Evolutionary conservation across 2,113 vertebrate genomes (phyloP), one percentile per base, ranked within the genome.

Genomic region (Neolamprologus brichardi): DNA sequence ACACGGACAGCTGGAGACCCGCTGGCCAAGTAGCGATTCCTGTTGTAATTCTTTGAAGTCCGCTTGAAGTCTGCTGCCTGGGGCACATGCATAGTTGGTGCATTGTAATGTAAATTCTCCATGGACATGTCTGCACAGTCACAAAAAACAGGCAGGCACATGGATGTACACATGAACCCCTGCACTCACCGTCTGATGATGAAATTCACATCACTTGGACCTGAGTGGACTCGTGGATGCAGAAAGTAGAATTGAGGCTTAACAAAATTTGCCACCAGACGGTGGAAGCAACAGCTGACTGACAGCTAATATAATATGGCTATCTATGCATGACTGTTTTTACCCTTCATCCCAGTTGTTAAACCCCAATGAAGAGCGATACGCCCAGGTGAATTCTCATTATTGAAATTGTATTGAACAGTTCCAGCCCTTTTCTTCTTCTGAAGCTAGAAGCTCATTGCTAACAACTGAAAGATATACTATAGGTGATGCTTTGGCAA

Each of bases 391-490:
- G 88, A 84, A 82, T 72, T 85, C 51, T 91, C 49, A 14, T 18
- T n/a, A 30, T 51, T 39, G 23, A 25, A 75, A 20, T 52, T n/a
- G 6, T 81, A 39, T 60, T 79, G 13, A 88, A 72, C 75, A 23
- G 32, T 86, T 83, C 11, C 2, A 49, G 54, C 72, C 34, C 25
- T 77, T 81, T 86, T 84, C 46, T 20, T 58, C 41, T 32, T 80
- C 89, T 28, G 67, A 39, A 92, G 77, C 58, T 28, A 51, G 18
- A 56, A 23, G 8, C 78, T 90, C 84, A 81, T 84, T 92, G 87
- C 87, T 79, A 86, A 77, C 17, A 82, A 15, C 53, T 84, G 78
- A 88, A 89, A 90, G 83, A 80, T 87, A 89, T 83, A 83, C 91
- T 18, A 28, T 44, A 20, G 86, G 78, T 83, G 84, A 89, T 67